Evolutionary conservation across 2,888 invertebrate species (phyloP).

Genomic region (Nowickia ferox): DNA sequence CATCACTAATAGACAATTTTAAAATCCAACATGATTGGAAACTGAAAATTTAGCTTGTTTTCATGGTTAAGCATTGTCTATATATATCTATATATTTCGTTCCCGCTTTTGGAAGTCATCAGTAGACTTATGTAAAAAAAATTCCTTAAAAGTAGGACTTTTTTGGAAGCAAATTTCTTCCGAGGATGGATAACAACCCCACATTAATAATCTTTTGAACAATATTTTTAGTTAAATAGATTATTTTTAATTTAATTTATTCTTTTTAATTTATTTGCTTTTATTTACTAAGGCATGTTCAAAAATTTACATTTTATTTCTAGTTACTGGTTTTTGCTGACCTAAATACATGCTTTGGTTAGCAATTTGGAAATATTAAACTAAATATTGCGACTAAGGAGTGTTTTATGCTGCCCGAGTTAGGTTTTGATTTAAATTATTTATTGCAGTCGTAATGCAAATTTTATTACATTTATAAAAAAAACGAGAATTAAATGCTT

Average conservation of each 20-base stretch:
- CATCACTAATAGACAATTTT: too few relatives aligned
- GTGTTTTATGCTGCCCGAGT: constrained; percentile 2
- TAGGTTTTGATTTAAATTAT: constrained; percentile 30
- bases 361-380: constrained; percentile 31
- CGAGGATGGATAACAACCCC: too few relatives aligned
- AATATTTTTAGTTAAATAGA: not conserved
- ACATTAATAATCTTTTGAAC: not conserved
- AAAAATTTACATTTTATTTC: not conserved
- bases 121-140: too few relatives aligned
- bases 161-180: too few relatives aligned
- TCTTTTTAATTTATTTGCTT: not conserved
- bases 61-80: too few relatives aligned
- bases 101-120: too few relatives aligned
- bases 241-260: not conserved
- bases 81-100: too few relatives aligned
- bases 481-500: not conserved
- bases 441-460: constrained; percentile 24
- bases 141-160: too few relatives aligned
- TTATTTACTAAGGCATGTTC: not conserved
- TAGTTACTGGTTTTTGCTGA: constrained; percentile 10
- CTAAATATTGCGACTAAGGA: constrained; percentile 16
- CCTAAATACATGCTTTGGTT: constrained; percentile 48
- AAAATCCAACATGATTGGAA: too few relatives aligned
- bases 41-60: too few relatives aligned
- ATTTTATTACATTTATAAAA: constrained; percentile 25